phyloP scores from a whole-genome alignment of 2,113 vertebrate genomes.

The Galbula dea region DNA sequence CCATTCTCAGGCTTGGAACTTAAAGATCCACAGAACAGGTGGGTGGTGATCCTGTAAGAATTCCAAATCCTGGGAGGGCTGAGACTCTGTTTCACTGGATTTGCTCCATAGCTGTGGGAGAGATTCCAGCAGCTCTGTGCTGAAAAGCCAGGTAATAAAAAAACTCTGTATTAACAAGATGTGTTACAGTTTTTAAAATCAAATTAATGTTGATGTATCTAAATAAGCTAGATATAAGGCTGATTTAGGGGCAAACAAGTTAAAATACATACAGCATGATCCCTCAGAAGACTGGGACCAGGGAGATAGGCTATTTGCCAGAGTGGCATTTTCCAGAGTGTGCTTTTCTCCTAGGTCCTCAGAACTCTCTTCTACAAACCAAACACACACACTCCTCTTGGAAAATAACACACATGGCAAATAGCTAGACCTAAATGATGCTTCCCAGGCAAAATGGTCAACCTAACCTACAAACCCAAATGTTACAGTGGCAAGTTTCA shows the following conservation, averaged over 20 bases:
- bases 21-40: neutral
- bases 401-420: neutral
- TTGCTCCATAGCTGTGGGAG: neutral
- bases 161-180: neutral
- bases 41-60: neutral
- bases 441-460: neutral
- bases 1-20: neutral
- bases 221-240: neutral
- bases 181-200: neutral
- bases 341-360: neutral
- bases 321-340: neutral
- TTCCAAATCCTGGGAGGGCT: neutral
- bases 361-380: neutral
- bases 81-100: neutral
- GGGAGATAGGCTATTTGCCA: neutral
- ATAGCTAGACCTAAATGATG: neutral
- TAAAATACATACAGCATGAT: fast-evolving
- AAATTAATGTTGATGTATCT: neutral
- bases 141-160: neutral
- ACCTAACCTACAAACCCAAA: neutral
- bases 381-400: neutral
- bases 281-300: neutral
- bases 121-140: neutral
- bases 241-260: neutral
- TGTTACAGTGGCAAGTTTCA: neutral